Percentiles rank a stretch among this genome's conserved stretches.
These are phyloP conservation scores for Oenanthe melanoleuca DNA, from an alignment of 2,113 vertebrate species.

Conservation along the genomic window DNA sequence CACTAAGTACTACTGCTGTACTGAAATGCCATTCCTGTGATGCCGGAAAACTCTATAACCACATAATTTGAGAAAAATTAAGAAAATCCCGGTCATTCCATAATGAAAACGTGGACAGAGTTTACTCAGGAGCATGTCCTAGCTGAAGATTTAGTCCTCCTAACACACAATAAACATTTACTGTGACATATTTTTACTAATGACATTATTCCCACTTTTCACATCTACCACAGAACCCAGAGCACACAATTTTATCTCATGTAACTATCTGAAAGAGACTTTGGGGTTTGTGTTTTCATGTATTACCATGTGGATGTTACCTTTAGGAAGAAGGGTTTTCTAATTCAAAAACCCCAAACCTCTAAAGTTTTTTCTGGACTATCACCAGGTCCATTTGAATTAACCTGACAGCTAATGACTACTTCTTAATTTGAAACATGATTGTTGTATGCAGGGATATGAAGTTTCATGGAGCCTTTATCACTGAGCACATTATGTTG, in stretches of 20 bases:
- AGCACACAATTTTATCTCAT: neutral
- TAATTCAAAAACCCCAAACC: neutral
- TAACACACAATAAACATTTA: neutral
- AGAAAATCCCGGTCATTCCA: neutral
- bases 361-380: neutral
- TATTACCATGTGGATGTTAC: neutral
- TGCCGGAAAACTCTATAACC: neutral
- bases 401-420: neutral
- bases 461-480: neutral
- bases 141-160: neutral
- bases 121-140: neutral
- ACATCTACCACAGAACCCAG: neutral
- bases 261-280: neutral
- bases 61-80: neutral
- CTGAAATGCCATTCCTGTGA: neutral
- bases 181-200: neutral
- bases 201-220: neutral
- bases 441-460: neutral
- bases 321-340: neutral
- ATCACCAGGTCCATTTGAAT: neutral
- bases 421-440: neutral
- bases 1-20: neutral
- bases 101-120: neutral
- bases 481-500: neutral
- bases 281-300: neutral